phyloP scores from a whole-genome alignment of 2,888 invertebrate species.

The Stenoptilia bipunctidactyla region DNA sequence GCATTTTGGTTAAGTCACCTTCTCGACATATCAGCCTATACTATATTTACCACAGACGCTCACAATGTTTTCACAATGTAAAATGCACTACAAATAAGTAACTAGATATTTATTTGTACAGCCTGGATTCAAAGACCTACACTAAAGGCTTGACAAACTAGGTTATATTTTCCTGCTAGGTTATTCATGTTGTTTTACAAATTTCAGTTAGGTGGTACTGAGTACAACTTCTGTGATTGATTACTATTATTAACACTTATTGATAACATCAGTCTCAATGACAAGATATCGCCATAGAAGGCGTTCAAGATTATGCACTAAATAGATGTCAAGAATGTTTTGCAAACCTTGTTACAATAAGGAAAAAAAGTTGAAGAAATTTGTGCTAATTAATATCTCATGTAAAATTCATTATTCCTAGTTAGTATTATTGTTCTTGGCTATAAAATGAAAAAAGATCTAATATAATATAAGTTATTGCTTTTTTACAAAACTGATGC shows the following conservation, averaged over 20 bases:
- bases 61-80: constrained; percentile 60
- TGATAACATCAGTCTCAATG: constrained; percentile 59
- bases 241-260: constrained; percentile 28
- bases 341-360: background rate
- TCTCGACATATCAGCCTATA: constrained; percentile 42
- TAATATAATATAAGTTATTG: constrained; percentile 36
- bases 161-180: constrained; percentile 44
- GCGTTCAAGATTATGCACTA: constrained; percentile 18
- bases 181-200: constrained; percentile 24
- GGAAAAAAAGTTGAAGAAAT: constrained; percentile 17
- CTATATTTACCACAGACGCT: constrained; percentile 52
- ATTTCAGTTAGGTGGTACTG: constrained; percentile 24
- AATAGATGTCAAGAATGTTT: background rate
- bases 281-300: constrained; percentile 42
- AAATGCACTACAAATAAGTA: constrained; percentile 66
- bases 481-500: constrained; percentile 46
- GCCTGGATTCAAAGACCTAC: constrained; percentile 63
- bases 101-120: constrained; percentile 62
- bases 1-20: constrained; percentile 36
- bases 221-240: constrained; percentile 15
- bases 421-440: constrained; percentile 24
- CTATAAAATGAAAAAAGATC: constrained; percentile 29
- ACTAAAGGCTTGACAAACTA: constrained; percentile 60
- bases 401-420: constrained; percentile 9
- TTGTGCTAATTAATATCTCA: constrained; percentile 26